Evolutionary conservation across 2,113 vertebrate genomes (phyloP).

Genomic region (Arenaria interpres): DNA sequence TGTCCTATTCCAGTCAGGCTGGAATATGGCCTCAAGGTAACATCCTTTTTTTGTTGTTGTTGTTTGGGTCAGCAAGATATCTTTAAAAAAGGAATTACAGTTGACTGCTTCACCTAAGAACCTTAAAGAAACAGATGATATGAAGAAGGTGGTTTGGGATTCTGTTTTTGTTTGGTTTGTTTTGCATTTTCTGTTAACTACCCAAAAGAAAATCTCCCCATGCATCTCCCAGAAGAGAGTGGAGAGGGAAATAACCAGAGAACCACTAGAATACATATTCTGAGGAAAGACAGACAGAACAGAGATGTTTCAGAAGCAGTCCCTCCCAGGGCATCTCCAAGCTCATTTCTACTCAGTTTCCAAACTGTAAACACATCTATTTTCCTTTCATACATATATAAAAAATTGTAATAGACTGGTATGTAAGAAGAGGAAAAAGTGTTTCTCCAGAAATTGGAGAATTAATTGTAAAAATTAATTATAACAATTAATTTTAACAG

Average conservation of each 20-base stretch:
- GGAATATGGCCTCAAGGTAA: conserved; percentile 17
- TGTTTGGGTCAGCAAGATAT: background rate
- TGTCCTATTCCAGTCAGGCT: background rate
- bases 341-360: background rate
- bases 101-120: background rate
- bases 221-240: background rate
- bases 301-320: background rate
- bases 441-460: background rate
- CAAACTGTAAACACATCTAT: background rate
- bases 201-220: background rate
- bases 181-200: background rate
- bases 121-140: background rate
- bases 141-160: background rate
- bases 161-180: background rate
- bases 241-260: background rate
- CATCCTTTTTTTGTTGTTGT: background rate
- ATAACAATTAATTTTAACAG: background rate
- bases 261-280: background rate
- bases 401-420: background rate
- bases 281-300: background rate
- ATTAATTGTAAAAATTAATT: background rate
- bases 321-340: background rate
- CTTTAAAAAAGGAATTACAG: background rate
- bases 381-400: background rate
- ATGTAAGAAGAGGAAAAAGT: background rate